Evolutionary conservation across 2,888 invertebrate species (phyloP), one percentile per base, ranked within the genome.

Genomic region (Diarsia brunnea): DNA sequence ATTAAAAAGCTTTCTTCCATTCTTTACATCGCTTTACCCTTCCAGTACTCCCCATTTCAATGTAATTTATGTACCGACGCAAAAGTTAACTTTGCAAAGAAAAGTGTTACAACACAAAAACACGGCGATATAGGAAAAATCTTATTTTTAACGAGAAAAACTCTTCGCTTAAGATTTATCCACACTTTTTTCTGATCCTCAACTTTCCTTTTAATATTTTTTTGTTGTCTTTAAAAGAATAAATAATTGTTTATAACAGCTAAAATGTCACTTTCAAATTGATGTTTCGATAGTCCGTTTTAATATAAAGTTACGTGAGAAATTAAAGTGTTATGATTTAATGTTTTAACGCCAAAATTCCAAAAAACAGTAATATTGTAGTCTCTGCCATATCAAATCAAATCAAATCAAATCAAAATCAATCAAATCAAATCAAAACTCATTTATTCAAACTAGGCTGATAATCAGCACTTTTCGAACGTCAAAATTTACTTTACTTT

Each of bases 191-290:
- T 45, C 79, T 63, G 66, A 85, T 80, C 73, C 69, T 78, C 64
- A 88, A 89, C 82, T 89, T 89, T 84, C 69, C 78, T 81, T 82
- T 85, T 80, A 75, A n/a, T 75, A 72, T 74, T 78, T 70, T 65
- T 51, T 31, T 31, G 27, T 79, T 60, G 77, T 81, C 60, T 87
- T 85, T 77, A 76, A 69, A 73, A 53, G 75, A 76, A 75, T 69
- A 45, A 82, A 82, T 81, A 75, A 63, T 27, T 43, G 27, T 53
- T n/a, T 19, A 8, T 69, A 78, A 69, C 49, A 77, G 74, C 68
- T 83, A 84, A 53, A 77, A 76, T 66, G 67, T 63, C 60, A 67
- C 60, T 47, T 60, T 24, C 45, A 58, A 83, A 84, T 79, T 51
- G 51, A 79, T 85, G 75, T 80, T 86, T 67, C 43, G 73, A 66